Conservation (phyloP, 1,140 invertebrate species). For the Lutraria rhynchaena region DNA sequence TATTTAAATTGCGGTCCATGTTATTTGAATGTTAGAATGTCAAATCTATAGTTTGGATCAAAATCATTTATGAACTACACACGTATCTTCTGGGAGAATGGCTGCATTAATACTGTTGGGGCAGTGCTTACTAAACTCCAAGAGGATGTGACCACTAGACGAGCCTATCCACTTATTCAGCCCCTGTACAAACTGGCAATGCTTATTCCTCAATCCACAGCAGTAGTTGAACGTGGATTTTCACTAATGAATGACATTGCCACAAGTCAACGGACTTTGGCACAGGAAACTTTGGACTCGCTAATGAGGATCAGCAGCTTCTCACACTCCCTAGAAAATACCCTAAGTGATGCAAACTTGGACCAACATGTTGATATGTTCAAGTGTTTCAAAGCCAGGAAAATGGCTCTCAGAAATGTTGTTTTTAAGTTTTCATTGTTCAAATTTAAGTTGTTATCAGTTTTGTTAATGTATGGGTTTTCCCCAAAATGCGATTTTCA, state of each 20-base stretch:
- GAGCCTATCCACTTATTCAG: slow-evolving; percentile 18
- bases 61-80: too few relatives aligned
- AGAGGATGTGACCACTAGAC: slow-evolving; percentile 1
- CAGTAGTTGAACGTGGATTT: slow-evolving; percentile 37
- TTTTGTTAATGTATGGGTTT: too few relatives aligned
- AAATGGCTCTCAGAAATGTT: too few relatives aligned
- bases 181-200: slow-evolving; percentile 16
- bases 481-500: too few relatives aligned
- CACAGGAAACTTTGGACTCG: slow-evolving; percentile 12
- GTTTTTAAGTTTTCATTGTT: too few relatives aligned
- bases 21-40: too few relatives aligned
- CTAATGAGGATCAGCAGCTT: slow-evolving; percentile 18
- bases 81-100: too few relatives aligned
- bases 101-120: too few relatives aligned
- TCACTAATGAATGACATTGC: slow-evolving; percentile 39
- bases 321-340: neutral
- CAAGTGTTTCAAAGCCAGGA: neutral
- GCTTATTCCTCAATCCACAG: slow-evolving; percentile 41
- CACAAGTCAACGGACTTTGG: slow-evolving; percentile 18
- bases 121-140: too few relatives aligned
- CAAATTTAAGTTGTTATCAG: too few relatives aligned
- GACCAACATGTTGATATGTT: neutral
- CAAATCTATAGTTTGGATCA: too few relatives aligned
- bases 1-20: too few relatives aligned
- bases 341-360: neutral